Conservation (phyloP, 2,888 invertebrate genomes). For the Drosophila lacicola region DNA sequence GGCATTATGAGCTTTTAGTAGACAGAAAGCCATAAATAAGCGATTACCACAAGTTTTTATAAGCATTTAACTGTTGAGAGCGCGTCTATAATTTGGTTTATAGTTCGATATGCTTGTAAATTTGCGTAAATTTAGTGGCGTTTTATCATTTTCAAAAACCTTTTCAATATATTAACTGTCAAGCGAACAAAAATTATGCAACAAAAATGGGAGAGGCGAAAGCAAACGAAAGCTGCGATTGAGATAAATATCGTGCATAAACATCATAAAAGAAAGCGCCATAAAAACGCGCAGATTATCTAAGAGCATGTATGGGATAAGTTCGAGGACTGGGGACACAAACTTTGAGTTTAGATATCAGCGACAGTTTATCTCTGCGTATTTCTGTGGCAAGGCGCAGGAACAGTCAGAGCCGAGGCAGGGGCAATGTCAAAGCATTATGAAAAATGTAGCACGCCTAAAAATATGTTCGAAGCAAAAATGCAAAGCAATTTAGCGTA, state of each 20-base stretch:
- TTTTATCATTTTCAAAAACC: slow-evolving; percentile 56
- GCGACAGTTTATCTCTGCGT: slow-evolving; percentile 69
- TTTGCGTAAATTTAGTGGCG: slow-evolving; percentile 50
- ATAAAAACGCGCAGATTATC: slow-evolving; percentile 72
- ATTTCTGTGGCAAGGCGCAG: slow-evolving; percentile 37
- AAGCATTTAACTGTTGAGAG: slow-evolving; percentile 27
- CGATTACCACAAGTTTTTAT: slow-evolving; percentile 49
- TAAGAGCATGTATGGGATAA: slow-evolving; percentile 27
- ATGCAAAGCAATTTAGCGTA: slow-evolving; percentile 75
- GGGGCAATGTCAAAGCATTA: slow-evolving; percentile 59
- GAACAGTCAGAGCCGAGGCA: slow-evolving; percentile 7
- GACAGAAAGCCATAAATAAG: slow-evolving; percentile 48
- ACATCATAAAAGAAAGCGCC: slow-evolving; percentile 73
- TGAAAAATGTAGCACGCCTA: slow-evolving; percentile 75
- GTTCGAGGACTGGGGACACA: slow-evolving; percentile 7
- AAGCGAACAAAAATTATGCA: slow-evolving; percentile 59
- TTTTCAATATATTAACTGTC: slow-evolving; percentile 76
- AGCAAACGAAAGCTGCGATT: slow-evolving; percentile 53
- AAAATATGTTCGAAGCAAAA: slow-evolving; percentile 69
- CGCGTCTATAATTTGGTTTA: slow-evolving; percentile 42
- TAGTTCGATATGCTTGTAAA: slow-evolving; percentile 59
- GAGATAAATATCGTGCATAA: slow-evolving; percentile 75
- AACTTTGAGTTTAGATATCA: slow-evolving; percentile 65
- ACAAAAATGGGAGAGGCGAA: slow-evolving; percentile 25
- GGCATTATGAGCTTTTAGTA: slow-evolving; percentile 18